Base-by-base conservation (phyloP, 2,888 invertebrate genomes). In the Asteroscopus sphinx region DNA sequence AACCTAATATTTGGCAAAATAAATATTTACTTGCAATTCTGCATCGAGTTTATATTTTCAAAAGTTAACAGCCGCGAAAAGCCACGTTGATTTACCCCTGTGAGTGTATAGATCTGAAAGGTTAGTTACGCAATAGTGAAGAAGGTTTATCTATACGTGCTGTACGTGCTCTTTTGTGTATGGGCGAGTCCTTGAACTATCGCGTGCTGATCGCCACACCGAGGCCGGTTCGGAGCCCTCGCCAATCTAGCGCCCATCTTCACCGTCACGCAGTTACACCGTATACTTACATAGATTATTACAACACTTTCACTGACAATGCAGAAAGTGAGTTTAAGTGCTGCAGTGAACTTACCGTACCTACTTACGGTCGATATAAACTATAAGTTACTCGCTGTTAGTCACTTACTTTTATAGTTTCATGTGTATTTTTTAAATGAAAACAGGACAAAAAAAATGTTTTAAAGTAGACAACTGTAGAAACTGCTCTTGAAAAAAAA, bases 161-260 rank as follows among this genome's bases (percentile, higher is more conserved):
- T 67, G 60, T 61, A 49, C 33, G 45, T 51, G 62, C 64, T 76
- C 68, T 59, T 56, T 64, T 46, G 60, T 60, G 39, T 70, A 73
- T 64, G 60, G 45, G 67, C 65, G 59, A 81, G 88, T 77, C 91
- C 91, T 90, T 91, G 91, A 91, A 88, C 90, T 87, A 88, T 90
- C 80, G 89, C 91, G 90, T 91, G 92, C 77, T 83, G 82, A 83
- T 84, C 80, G 82, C 71, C 68, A 45, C 76, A 68, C 63, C 76
- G 69, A 75, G 61, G 76, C 62, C 76, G 37, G 68, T 65, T 73
- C 64, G 61, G 57, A 73, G 73, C 70, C 49, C 61, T 59, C 73
- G 42, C 66, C 76, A 75, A 64, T 70, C 77, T 67, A 69, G 58
- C 68, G 56, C 60, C 74, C 63, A 67, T 74, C 77, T 74, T 61